phyloP scores from a whole-genome alignment of 2,113 vertebrate genomes.

The Camarhynchus parvulus region DNA sequence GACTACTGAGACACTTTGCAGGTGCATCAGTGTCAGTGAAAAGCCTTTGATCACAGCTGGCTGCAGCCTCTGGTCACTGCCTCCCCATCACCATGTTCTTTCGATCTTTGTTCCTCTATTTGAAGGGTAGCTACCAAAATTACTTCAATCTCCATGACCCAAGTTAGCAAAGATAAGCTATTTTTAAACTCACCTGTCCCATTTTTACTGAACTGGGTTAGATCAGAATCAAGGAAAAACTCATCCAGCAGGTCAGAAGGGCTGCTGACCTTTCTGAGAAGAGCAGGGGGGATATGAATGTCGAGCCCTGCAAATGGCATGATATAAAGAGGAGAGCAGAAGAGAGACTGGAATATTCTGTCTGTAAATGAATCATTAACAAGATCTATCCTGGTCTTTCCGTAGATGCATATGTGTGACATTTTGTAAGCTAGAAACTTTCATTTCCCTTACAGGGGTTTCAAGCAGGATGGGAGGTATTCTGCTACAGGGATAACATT shows the following conservation, averaged over 20 bases:
- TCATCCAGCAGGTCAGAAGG: background rate
- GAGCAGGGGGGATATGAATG: background rate
- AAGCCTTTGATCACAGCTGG: background rate
- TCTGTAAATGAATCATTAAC: background rate
- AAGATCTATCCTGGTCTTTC: background rate
- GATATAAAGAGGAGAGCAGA: background rate
- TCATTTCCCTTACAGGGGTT: background rate
- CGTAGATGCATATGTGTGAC: background rate
- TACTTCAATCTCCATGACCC: background rate
- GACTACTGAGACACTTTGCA: background rate
- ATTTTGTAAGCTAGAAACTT: background rate
- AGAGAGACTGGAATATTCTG: background rate
- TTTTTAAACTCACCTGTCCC: background rate
- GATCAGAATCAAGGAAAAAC: background rate
- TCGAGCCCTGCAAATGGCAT: background rate
- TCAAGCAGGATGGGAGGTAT: background rate
- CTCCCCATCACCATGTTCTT: fast-evolving
- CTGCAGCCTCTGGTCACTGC: background rate
- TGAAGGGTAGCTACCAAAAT: slow-evolving; percentile 4
- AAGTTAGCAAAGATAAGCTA: background rate
- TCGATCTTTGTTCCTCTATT: background rate
- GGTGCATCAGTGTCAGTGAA: background rate
- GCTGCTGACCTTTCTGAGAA: background rate
- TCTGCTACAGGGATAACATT: background rate
- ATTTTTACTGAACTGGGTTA: background rate